These are phyloP conservation scores for Pseudopleuronectes americanus DNA, from an alignment of 2,797 vertebrate genomes.

Conservation along the genomic window DNA sequence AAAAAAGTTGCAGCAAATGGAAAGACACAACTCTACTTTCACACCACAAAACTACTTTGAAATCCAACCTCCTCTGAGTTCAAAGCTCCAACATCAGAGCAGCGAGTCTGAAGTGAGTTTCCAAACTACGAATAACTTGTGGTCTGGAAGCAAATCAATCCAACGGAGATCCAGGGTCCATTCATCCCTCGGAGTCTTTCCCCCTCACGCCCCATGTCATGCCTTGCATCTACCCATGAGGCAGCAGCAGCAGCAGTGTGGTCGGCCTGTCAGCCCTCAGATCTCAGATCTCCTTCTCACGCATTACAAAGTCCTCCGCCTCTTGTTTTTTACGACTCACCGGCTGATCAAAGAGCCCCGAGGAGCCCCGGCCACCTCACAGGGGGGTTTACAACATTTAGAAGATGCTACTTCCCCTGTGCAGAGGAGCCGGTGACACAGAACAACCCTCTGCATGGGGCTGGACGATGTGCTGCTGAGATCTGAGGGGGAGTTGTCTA, in stretches of 20 bases:
- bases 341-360: constrained; percentile 46
- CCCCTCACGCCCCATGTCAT: constrained; percentile 22
- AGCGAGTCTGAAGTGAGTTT: neutral
- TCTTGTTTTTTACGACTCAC: constrained; percentile 34
- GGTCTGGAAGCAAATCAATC: no score
- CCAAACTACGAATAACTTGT: neutral
- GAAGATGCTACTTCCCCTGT: neutral
- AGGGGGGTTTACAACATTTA: constrained; percentile 22
- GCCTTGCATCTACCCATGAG: constrained; percentile 37
- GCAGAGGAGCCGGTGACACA: neutral
- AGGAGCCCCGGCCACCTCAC: neutral
- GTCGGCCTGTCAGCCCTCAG: constrained; percentile 27
- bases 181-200: neutral
- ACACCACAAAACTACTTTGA: neutral
- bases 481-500: no score
- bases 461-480: no score
- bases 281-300: constrained; percentile 54
- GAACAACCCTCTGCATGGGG: no score
- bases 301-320: constrained; percentile 59
- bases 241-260: constrained; percentile 33
- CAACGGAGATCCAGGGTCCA: neutral
- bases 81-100: neutral
- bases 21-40: neutral
- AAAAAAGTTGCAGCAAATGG: no score
- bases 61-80: neutral